Base-by-base conservation (phyloP, 2,888 invertebrate genomes). In the Drosophila anceps region DNA sequence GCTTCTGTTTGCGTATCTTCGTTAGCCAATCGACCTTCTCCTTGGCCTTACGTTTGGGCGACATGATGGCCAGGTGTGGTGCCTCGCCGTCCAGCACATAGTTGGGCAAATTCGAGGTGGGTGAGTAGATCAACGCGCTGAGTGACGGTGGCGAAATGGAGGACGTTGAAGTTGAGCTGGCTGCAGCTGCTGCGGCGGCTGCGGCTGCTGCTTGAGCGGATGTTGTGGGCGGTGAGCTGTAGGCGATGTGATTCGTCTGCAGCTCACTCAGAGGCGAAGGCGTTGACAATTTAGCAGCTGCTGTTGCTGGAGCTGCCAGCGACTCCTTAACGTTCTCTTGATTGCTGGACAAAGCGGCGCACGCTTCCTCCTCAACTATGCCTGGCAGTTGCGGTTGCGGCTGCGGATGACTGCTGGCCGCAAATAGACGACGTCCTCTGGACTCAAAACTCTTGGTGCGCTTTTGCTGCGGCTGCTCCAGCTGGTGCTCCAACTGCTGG, bases 11-110 rank as follows among this genome's bases (percentile, higher is more conserved):
- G 13, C 95, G 92, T 64, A 95, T 93, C 87, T 94, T 94, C 0
- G 95, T 96, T 53, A 97, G 91, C 97, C 97, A 97, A 91, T 97
- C 95, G 0, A 95, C 94, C 74, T 95, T 95, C 57, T 95, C 95
- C 72, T 94, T 95, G 35, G 93, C 94, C 76, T 94, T 94, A 69
- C 95, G 95, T 35, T 94, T 94, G 0, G 96, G 96, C 0, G 96
- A 96, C 94, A 95, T 95, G 10, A 92, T 88, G 43, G 94, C 93
- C 59, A 96, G 91, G 91, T 97, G 97, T 0, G 97, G 97, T 0
- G 97, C 97, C 41, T 95, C 95, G 0, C 97, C 97, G 81, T 96
- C 95, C 15, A 95, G 79, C 0, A 96, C 96, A 84, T 94, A 97
- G 93, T 97, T 96, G 0, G 97, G 97, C 70, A 97, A 92, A 91